phyloP scores from a whole-genome alignment of 2,113 vertebrate species.

The Rhinoderma darwinii region DNA sequence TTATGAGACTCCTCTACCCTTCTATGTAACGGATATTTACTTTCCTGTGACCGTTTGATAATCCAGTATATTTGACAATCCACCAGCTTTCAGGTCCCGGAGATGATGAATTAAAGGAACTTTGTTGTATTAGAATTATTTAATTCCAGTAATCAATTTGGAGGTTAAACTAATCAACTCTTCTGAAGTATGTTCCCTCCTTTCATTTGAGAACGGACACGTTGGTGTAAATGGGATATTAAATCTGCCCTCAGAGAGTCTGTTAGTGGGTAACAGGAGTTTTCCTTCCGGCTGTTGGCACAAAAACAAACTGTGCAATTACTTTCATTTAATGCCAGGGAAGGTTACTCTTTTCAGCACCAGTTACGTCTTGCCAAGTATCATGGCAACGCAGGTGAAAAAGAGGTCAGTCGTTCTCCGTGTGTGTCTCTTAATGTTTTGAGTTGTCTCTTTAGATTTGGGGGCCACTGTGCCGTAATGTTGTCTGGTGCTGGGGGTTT shows the following conservation, averaged over 20 bases:
- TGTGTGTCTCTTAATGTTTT: constrained; percentile 38
- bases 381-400: constrained; percentile 66
- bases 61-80: neutral
- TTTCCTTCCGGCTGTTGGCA: constrained; percentile 28
- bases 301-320: constrained; percentile 60
- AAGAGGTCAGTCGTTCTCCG: constrained; percentile 60
- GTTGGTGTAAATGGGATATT: neutral
- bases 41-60: too few species aligned
- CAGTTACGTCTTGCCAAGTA: constrained; percentile 64
- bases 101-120: neutral
- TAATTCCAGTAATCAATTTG: neutral
- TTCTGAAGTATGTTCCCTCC: neutral
- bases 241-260: constrained; percentile 25
- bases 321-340: constrained; percentile 63
- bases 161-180: neutral
- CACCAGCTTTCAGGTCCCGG: neutral
- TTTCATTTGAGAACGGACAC: constrained; percentile 29
- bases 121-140: neutral
- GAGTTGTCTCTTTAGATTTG: constrained; percentile 53
- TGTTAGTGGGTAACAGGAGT: constrained; percentile 47
- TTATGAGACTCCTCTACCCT: too few species aligned
- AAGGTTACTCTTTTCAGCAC: constrained; percentile 58
- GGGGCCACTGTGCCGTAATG: constrained; percentile 14
- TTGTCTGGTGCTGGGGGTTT: neutral
- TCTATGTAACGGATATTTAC: too few species aligned